Percentiles rank a stretch among this genome's conserved stretches.
Conservation (phyloP, 2,113 vertebrate genomes). For the Pachyramphus minor region DNA sequence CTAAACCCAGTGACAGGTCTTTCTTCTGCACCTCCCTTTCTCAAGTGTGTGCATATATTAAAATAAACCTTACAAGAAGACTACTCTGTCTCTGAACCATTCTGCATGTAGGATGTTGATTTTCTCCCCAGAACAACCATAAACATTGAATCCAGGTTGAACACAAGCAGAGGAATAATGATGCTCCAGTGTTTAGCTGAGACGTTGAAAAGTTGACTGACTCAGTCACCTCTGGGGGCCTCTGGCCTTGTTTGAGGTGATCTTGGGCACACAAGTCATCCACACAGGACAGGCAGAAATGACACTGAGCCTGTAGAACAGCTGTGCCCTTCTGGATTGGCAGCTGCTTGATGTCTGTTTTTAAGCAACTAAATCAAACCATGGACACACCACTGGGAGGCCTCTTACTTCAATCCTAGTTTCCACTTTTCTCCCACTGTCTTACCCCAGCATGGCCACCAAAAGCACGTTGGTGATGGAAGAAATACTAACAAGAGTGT, state of each 20-base stretch:
- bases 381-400: neutral
- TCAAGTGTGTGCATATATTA: neutral
- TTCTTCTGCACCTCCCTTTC: fast-evolving
- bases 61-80: neutral
- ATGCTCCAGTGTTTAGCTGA: neutral
- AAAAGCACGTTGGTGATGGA: neutral
- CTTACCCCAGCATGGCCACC: neutral
- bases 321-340: neutral
- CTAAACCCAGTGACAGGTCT: fast-evolving
- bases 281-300: neutral
- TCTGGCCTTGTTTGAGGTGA: neutral
- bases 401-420: neutral
- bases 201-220: neutral
- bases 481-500: neutral
- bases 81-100: neutral
- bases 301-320: neutral
- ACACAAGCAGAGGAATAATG: neutral
- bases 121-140: neutral
- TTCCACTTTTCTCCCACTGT: neutral
- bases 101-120: neutral
- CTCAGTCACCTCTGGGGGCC: neutral
- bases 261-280: neutral
- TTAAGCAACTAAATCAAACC: neutral
- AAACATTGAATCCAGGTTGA: neutral
- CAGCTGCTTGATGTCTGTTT: neutral